These are phyloP conservation scores for Galemys pyrenaicus DNA, from an alignment of 2,113 vertebrate genomes.

Conservation along the genomic window DNA sequence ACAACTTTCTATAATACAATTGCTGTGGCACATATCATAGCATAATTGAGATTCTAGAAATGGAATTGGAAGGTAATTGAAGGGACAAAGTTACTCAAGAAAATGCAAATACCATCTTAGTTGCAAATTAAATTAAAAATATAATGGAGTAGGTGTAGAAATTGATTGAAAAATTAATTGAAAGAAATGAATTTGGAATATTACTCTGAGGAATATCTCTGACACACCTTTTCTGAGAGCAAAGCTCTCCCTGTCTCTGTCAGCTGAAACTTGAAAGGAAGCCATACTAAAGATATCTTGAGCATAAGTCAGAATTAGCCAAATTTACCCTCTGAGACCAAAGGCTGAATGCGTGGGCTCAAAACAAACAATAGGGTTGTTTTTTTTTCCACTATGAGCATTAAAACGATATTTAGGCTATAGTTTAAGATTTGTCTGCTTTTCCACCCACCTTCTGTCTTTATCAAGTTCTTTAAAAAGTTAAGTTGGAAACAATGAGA, in stretches of 20 bases:
- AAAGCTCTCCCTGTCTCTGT: background rate
- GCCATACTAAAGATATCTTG: background rate
- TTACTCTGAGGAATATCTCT: background rate
- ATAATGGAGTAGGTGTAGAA: slow-evolving; percentile 52
- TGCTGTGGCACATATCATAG: slow-evolving; percentile 58
- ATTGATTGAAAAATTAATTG: slow-evolving; percentile 67
- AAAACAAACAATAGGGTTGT: background rate
- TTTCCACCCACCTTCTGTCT: background rate
- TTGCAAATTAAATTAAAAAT: slow-evolving; percentile 77
- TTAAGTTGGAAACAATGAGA: background rate
- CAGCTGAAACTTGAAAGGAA: slow-evolving; percentile 29
- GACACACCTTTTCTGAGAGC: slow-evolving; percentile 1
- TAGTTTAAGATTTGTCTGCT: background rate
- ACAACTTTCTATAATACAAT: slow-evolving; percentile 62
- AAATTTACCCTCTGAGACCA: background rate
- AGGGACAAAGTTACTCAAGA: slow-evolving; percentile 56
- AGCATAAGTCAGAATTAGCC: background rate
- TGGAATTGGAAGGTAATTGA: slow-evolving; percentile 47
- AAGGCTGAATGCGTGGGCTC: background rate
- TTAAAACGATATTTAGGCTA: background rate
- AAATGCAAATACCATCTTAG: slow-evolving; percentile 59
- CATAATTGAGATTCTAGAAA: slow-evolving; percentile 74
- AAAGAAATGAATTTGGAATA: slow-evolving; percentile 57
- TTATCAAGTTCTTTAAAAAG: background rate
- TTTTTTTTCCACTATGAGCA: background rate